Conservation (phyloP, 2,888 invertebrate species). For the Chirona hameri region DNA sequence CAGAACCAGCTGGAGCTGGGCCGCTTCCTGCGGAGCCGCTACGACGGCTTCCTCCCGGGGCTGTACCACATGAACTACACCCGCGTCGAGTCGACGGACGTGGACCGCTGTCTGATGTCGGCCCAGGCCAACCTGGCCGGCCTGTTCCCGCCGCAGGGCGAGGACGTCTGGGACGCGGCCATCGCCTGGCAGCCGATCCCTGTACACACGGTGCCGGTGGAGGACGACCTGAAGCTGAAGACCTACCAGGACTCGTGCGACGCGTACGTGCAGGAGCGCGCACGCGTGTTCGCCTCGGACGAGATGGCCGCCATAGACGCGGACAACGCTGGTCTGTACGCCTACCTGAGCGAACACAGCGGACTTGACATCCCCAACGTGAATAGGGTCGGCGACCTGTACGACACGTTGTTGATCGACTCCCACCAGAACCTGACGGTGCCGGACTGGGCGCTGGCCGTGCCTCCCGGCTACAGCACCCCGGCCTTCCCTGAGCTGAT, state of each 20-base stretch:
- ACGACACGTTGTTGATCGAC: slow-evolving; percentile 54
- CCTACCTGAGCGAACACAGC: slow-evolving; percentile 61
- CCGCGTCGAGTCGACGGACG: slow-evolving; percentile 70
- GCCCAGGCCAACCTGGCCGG: slow-evolving; percentile 78
- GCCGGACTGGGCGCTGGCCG: slow-evolving; percentile 67
- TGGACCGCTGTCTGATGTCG: slow-evolving; percentile 85
- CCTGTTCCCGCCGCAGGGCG: slow-evolving; percentile 47
- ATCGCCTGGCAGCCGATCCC: slow-evolving; percentile 80
- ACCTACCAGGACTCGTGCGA: slow-evolving; percentile 61
- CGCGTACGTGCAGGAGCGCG: slow-evolving; percentile 58
- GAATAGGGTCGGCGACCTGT: slow-evolving; percentile 58
- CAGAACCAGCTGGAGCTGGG: slow-evolving; percentile 70
- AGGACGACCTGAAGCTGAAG: slow-evolving; percentile 60
- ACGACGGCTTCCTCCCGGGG: slow-evolving; percentile 51
- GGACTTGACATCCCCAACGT: slow-evolving; percentile 59
- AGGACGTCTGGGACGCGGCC: slow-evolving; percentile 43
- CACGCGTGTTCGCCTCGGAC: slow-evolving; percentile 53
- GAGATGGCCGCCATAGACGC: slow-evolving; percentile 56
- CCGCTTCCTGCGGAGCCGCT: slow-evolving; percentile 67
- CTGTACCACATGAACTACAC: slow-evolving; percentile 53
- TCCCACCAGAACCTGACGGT: slow-evolving; percentile 61
- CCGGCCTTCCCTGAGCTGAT: slow-evolving; percentile 45
- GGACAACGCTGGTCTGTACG: slow-evolving; percentile 60
- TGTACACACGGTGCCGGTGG: slow-evolving; percentile 68
- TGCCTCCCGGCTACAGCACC: slow-evolving; percentile 55